A percentile compares a stretch with the other conserved stretches of the same genome.
Evolutionary conservation across 2,113 vertebrate species (phyloP).

Genomic region (Oceanodroma tethys): DNA sequence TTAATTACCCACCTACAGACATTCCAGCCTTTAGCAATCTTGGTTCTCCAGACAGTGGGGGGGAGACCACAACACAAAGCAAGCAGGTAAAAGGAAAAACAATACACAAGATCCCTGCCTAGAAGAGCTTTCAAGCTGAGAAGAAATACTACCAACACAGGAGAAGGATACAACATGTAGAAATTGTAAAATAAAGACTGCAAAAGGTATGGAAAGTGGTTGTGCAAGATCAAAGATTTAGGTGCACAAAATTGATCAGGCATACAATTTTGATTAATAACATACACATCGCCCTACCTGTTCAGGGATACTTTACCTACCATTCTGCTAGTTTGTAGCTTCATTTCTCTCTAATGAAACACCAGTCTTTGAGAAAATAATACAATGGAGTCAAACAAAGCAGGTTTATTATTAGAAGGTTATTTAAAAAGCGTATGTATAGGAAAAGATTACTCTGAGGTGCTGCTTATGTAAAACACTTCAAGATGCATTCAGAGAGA

Average conservation of each 20-base stretch:
- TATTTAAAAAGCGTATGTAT: neutral
- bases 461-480: neutral
- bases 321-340: neutral
- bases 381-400: neutral
- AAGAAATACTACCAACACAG: neutral
- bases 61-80: neutral
- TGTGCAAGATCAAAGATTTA: neutral
- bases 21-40: constrained; percentile 4
- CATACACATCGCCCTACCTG: neutral
- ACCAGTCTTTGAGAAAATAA: neutral
- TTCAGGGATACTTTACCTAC: neutral
- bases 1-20: constrained; percentile 6
- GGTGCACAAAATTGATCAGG: neutral
- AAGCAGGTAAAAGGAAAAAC: neutral
- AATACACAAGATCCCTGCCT: neutral
- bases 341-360: neutral
- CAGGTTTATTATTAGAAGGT: neutral
- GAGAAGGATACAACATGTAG: neutral
- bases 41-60: neutral
- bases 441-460: neutral
- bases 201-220: neutral
- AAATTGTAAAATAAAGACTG: neutral
- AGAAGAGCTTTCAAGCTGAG: neutral
- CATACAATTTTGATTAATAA: neutral
- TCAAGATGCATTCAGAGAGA: neutral